These are phyloP conservation scores for Rhegmatorhina hoffmannsi DNA, from an alignment of 2,113 vertebrate species.

Conservation along the genomic window DNA sequence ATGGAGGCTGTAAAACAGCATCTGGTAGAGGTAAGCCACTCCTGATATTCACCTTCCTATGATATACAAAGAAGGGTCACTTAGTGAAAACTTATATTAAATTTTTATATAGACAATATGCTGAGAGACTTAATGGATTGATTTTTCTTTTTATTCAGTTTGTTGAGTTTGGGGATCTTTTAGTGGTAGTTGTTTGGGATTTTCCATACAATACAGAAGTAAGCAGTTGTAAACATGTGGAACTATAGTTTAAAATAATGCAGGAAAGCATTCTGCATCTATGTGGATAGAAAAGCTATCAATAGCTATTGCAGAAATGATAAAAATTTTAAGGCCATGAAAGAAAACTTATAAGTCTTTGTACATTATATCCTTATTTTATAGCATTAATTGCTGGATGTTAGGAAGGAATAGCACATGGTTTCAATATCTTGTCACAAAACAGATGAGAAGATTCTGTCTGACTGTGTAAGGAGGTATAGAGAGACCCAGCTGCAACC, in stretches of 20 bases:
- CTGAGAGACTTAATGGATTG: background rate
- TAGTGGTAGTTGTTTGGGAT: background rate
- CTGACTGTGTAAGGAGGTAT: background rate
- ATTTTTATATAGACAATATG: background rate
- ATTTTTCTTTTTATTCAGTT: background rate
- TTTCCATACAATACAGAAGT: background rate
- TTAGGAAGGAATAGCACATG: background rate
- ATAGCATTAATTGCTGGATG: background rate
- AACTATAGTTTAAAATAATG: background rate
- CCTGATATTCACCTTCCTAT: background rate
- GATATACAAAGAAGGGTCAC: background rate
- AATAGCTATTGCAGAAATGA: background rate
- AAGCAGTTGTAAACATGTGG: background rate
- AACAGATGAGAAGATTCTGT: background rate
- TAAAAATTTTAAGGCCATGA: background rate
- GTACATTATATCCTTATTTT: background rate
- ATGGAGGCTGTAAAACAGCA: background rate
- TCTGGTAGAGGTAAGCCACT: background rate
- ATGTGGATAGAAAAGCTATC: background rate
- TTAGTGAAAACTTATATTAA: background rate
- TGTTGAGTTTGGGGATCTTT: accelerated
- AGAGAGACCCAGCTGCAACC: background rate
- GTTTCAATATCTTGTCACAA: background rate
- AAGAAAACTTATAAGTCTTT: background rate
- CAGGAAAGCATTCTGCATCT: background rate